A percentile compares a stretch with the other conserved stretches of the same genome.
These are phyloP conservation scores for Xestia xanthographa DNA, from an alignment of 2,888 invertebrate species.

Conservation along the genomic window DNA sequence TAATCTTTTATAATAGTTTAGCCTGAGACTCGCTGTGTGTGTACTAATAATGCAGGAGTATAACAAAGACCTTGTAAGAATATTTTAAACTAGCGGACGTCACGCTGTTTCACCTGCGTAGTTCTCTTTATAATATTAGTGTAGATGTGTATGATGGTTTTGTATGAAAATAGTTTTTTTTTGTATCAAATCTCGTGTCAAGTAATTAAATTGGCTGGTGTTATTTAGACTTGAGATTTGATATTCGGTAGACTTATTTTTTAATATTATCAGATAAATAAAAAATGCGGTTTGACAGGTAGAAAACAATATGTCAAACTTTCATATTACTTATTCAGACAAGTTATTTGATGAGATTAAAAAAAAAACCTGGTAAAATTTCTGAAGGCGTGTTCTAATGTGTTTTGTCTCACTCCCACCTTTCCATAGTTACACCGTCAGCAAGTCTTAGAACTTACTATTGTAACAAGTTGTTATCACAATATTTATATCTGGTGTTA, in stretches of 20 bases:
- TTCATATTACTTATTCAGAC: background rate
- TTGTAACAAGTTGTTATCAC: slow-evolving; percentile 22
- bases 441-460: slow-evolving; percentile 10
- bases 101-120: too few species aligned
- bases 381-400: background rate
- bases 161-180: background rate
- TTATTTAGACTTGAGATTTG: slow-evolving; percentile 23
- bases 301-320: background rate
- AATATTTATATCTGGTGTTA: slow-evolving; percentile 26
- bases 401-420: background rate
- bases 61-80: background rate
- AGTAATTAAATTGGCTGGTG: slow-evolving; percentile 37
- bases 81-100: too few species aligned
- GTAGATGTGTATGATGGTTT: background rate
- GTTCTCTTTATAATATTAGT: too few species aligned
- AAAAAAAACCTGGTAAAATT: background rate
- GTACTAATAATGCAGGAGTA: background rate
- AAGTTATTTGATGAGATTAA: too few species aligned
- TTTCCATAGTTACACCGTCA: background rate
- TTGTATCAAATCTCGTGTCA: slow-evolving; percentile 6
- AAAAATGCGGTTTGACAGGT: background rate
- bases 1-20: slow-evolving; percentile 19
- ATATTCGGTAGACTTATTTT: background rate
- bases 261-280: background rate
- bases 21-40: slow-evolving; percentile 9